A percentile compares a stretch with the other conserved stretches of the same genome.
These are phyloP conservation scores for Lamprotornis superbus DNA, from an alignment of 2,113 vertebrate species.

Conservation along the genomic window DNA sequence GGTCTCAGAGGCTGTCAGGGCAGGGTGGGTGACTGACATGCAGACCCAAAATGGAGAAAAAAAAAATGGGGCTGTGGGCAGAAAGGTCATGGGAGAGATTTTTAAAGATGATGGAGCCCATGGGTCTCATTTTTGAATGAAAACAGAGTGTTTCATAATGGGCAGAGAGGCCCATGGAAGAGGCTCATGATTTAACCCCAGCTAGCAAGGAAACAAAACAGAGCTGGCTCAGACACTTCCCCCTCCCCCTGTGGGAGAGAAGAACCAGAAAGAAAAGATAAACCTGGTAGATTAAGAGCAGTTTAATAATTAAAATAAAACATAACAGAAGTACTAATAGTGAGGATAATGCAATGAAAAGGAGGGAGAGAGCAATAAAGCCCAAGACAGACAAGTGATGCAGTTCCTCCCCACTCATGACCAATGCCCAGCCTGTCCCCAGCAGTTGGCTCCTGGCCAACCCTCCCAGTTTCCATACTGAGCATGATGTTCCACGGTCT, in stretches of 20 bases:
- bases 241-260: neutral
- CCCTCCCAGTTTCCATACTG: neutral
- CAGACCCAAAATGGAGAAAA: neutral
- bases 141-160: neutral
- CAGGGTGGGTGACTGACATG: neutral
- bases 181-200: neutral
- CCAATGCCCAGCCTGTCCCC: rapidly evolving
- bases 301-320: neutral
- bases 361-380: neutral
- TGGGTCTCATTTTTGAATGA: neutral
- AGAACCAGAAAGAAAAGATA: neutral
- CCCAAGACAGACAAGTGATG: neutral
- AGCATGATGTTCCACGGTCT: neutral
- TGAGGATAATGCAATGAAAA: neutral
- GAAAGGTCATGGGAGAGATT: neutral
- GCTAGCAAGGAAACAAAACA: neutral
- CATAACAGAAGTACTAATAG: neutral
- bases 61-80: neutral
- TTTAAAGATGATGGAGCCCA: neutral
- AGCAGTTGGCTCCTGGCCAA: neutral
- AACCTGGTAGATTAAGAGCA: neutral
- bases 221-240: neutral
- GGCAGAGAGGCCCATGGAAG: neutral
- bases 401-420: neutral
- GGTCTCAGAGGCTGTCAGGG: neutral